A percentile compares a stretch with the other conserved stretches of the same genome.
Conservation (phyloP, 2,888 invertebrate genomes). For the Cheilosia vulpina region DNA sequence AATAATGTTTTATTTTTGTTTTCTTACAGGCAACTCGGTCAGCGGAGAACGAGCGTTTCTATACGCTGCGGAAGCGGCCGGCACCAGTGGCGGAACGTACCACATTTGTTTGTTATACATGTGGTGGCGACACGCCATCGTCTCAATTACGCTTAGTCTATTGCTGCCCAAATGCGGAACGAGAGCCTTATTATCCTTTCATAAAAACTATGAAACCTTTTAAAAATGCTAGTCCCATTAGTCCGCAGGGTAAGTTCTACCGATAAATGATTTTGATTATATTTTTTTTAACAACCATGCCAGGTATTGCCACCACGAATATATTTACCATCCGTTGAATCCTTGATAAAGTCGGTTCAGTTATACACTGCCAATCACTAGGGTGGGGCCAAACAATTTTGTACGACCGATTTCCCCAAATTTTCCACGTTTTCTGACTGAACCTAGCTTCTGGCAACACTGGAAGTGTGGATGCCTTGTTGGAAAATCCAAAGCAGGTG, state of each 20-base stretch:
- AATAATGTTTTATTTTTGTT: conserved; percentile 33
- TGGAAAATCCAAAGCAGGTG: no score
- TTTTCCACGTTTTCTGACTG: no score
- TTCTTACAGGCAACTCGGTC: conserved; percentile 87
- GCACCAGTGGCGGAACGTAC: conserved; percentile 87
- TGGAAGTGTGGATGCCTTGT: no score
- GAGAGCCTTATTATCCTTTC: conserved; percentile 96
- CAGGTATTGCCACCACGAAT: no score
- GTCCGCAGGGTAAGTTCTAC: conserved; percentile 88
- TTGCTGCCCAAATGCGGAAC: conserved; percentile 92
- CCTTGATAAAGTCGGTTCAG: no score
- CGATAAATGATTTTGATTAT: no score
- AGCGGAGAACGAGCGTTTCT: conserved; percentile 90
- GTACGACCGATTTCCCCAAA: no score
- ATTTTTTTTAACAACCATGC: no score
- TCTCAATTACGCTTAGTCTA: conserved; percentile 92
- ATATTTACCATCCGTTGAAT: no score
- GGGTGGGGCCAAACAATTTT: no score
- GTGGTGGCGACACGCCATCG: conserved; percentile 91
- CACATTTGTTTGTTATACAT: conserved; percentile 95
- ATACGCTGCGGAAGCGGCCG: conserved; percentile 91
- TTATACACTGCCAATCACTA: no score
- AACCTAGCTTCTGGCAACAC: no score
- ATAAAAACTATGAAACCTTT: conserved; percentile 92
- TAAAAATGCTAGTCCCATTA: conserved; percentile 94